Base-by-base conservation (phyloP, 1,140 invertebrate species). In the Bombus superbus region DNA sequence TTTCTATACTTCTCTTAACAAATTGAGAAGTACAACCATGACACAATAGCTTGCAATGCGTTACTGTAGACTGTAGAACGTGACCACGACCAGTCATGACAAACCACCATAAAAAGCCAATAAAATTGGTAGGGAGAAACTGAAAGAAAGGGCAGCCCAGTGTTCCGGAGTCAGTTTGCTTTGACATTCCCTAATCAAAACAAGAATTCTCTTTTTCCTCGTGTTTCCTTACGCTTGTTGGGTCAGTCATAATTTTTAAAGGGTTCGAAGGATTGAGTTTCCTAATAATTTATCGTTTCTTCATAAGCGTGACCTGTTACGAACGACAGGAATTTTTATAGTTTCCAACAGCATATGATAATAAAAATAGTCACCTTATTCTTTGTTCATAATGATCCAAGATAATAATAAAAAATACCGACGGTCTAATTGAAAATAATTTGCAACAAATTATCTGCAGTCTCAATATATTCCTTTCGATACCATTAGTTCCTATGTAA, bases 131-230 rank as follows among this genome's bases (percentile, higher is more conserved):
- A 69, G 40, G 74, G 75, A 38, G 69, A 75, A 13, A 11, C 47
- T 35, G 53, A 57, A 44, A 74, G 68, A 80, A 88, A 91, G 79
- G 81, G 83, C 79, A 80, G 76, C 53, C 64, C 77, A 64, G 62
- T 77, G 64, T 44, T 62, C 68, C 22, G 81, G 83, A 83, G 72
- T 72, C 83, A 76, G 90, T 89, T 92, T 91, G 91, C 89, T 92
- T 92, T 91, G 90, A 92, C 91, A 92, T 90, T 91, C 74, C 59
- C 84, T 72, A 91, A 92, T 92, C 91, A 92, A 87, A 92, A 92
- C 88, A 91, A 75, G 72, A 72, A 69, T 64, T 85, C 81, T 72
- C 32, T 44, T 81, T 79, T 53, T 72, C 82, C 42, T 68, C 32
- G 18, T 38, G 22, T n/a, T 77, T 40, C n/a, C 32, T 83, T 84